phyloP scores from a whole-genome alignment of 1,140 invertebrate species.

The Tetramorium parvispinum region DNA sequence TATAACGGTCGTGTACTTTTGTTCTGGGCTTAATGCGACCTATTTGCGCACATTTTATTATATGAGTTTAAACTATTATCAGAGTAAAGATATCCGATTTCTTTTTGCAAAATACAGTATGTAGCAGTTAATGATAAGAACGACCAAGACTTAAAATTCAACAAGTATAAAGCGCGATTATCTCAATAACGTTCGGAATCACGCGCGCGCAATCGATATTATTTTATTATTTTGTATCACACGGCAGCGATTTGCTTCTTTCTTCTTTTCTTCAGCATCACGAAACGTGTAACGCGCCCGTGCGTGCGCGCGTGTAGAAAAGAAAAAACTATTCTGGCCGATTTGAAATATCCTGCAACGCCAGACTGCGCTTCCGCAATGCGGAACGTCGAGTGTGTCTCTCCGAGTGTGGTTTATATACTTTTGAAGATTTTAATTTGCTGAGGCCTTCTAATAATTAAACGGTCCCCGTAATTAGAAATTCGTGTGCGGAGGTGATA shows the following conservation, averaged over 20 bases:
- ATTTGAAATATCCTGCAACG: slow-evolving; percentile 20
- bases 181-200: not conserved
- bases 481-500: not conserved
- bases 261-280: not conserved
- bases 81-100: no score
- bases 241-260: not conserved
- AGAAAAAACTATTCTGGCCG: not conserved
- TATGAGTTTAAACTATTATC: no score
- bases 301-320: slow-evolving; percentile 9
- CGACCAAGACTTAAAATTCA: not conserved
- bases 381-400: slow-evolving; percentile 30
- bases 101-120: not conserved
- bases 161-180: not conserved
- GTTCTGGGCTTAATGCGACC: no score
- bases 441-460: not conserved
- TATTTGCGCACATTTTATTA: no score
- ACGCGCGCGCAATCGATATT: not conserved
- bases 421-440: not conserved
- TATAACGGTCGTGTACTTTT: no score
- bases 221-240: not conserved
- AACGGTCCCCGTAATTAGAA: not conserved
- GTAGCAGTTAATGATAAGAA: not conserved
- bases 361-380: slow-evolving; percentile 30
- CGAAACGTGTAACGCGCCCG: not conserved
- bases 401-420: not conserved